Evolutionary conservation across 2,888 invertebrate genomes (phyloP).

Genomic region (Sesia bembeciformis): DNA sequence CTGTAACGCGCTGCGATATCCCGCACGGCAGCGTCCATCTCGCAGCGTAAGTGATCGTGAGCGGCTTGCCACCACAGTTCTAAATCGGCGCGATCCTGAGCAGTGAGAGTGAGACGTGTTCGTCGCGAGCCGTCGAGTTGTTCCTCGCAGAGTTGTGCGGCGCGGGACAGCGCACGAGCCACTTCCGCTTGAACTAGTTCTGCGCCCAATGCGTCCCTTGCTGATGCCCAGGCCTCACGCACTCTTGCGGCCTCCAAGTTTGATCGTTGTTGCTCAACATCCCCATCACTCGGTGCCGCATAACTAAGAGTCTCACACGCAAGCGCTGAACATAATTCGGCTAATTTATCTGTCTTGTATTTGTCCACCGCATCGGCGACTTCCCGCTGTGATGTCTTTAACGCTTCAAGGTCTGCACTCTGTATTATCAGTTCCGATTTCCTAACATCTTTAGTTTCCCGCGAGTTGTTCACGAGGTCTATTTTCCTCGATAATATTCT

Average conservation of each 20-base stretch:
- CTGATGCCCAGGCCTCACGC: slow-evolving; percentile 83
- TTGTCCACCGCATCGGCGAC: slow-evolving; percentile 75
- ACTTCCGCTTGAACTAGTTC: slow-evolving; percentile 86
- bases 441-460: slow-evolving; percentile 32
- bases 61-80: slow-evolving; percentile 86
- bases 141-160: slow-evolving; percentile 80
- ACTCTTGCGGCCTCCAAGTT: slow-evolving; percentile 78
- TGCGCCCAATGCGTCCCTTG: slow-evolving; percentile 82
- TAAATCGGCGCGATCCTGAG: slow-evolving; percentile 79
- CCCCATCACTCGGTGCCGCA: slow-evolving; percentile 59
- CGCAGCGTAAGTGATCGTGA: slow-evolving; percentile 79
- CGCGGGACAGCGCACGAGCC: slow-evolving; percentile 80
- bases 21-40: slow-evolving; percentile 81
- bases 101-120: slow-evolving; percentile 77
- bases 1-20: slow-evolving; percentile 81
- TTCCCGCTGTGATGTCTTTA: slow-evolving; percentile 74
- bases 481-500: slow-evolving; percentile 84
- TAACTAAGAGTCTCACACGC: slow-evolving; percentile 81
- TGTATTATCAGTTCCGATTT: slow-evolving; percentile 50
- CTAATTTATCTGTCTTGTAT: slow-evolving; percentile 80
- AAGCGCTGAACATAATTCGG: slow-evolving; percentile 80
- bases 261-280: slow-evolving; percentile 48
- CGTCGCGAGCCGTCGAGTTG: slow-evolving; percentile 70
- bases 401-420: slow-evolving; percentile 65
- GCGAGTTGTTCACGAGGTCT: slow-evolving; percentile 46